Evolutionary conservation across 2,888 invertebrate genomes (phyloP), one percentile per base, ranked within the genome.

Genomic region (Drosophila neutralis): DNA sequence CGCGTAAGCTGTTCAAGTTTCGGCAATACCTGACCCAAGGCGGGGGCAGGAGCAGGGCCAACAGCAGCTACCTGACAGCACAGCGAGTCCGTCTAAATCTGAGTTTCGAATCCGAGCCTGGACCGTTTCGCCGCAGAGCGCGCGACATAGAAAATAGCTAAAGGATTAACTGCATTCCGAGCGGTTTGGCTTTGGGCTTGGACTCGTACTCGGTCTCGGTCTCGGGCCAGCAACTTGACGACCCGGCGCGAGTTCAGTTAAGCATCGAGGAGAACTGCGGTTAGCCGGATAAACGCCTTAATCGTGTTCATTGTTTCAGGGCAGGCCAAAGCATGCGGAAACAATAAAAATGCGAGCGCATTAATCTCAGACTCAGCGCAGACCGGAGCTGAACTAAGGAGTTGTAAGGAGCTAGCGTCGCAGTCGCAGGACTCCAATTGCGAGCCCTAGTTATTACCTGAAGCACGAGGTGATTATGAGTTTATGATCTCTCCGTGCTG

Each of bases 281-380:
- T 87, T 89, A 85, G 82, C 80, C 76, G 89, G 85, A 87, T 89
- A 87, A 88, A 87, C 89, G 81, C 87, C 89, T 90, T 90, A 89
- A 89, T 88, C 91, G 87, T 68, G 75, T 65, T 83, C 89, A 90
- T 90, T 89, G 89, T 88, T 86, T 80, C 78, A 63, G 73, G 70
- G 63, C 69, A 73, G 62, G 73, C 29, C 67, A 56, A 61, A 63
- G 71, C 66, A 69, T 69, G 71, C 63, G 72, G 90, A 85, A 87
- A 87, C 90, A 87, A 89, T 87, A 89, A 81, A 87, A 87, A 87
- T 85, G 86, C 90, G 70, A 83, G 66, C 76, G 75, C 76, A 79
- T 69, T 76, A 82, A 78, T 74, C 75, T 65, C 63, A 38, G 31
- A 24, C 56, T 69, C 48, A 31, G n/a, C 48, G 65, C 48, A 21